Evolutionary conservation across 2,797 vertebrate genomes (phyloP).

Genomic region (Chloroceryle amazona): DNA sequence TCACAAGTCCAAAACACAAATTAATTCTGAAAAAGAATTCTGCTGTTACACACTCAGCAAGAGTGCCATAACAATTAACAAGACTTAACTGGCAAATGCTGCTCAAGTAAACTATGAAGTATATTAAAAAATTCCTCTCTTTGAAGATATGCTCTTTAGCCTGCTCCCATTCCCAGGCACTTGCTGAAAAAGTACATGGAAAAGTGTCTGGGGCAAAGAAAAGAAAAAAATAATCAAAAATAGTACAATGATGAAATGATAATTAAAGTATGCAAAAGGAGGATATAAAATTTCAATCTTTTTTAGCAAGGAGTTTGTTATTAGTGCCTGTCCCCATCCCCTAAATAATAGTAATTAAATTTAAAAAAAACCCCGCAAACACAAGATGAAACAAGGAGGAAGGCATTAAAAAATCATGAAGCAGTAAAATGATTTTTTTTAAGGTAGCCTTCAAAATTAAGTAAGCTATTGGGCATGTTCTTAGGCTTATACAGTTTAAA

Average conservation of each 20-base stretch:
- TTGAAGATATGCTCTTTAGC: not conserved
- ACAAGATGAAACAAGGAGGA: not conserved
- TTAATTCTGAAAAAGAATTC: not conserved
- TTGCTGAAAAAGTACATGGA: not conserved
- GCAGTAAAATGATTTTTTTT: not conserved
- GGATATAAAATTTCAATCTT: not conserved
- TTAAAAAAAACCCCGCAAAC: accelerated
- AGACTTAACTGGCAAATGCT: not conserved
- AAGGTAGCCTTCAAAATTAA: not conserved
- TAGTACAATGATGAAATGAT: not conserved
- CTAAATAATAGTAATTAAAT: no score
- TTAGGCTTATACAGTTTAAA: not conserved
- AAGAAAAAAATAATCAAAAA: not conserved
- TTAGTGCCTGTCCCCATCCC: not conserved
- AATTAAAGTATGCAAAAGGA: not conserved
- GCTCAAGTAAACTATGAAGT: not conserved
- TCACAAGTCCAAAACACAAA: not conserved
- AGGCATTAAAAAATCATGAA: not conserved
- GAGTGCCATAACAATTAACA: not conserved
- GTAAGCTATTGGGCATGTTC: not conserved
- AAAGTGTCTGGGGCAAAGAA: not conserved
- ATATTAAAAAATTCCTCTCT: not conserved
- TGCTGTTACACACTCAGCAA: not conserved
- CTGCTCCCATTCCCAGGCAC: not conserved
- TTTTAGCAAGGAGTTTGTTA: not conserved